A percentile compares a stretch with the other conserved stretches of the same genome.
Conservation (phyloP, 2,888 invertebrate genomes). For the Cosmia pyralina region DNA sequence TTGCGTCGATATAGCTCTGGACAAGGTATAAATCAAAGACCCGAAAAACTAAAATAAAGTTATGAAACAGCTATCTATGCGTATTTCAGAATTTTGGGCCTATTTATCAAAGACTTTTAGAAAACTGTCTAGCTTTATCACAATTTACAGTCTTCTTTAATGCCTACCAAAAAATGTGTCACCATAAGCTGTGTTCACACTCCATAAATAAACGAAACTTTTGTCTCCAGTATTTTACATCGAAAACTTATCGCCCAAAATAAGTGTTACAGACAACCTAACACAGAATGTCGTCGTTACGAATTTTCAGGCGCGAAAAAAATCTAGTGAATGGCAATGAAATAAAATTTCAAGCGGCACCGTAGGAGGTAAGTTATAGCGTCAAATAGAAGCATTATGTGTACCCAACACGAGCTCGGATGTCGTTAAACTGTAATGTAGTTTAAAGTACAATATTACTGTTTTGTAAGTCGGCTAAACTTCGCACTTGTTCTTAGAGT, state of each 20-base stretch:
- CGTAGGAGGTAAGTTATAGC: constrained; percentile 58
- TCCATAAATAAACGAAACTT: constrained; percentile 27
- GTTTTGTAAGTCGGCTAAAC: constrained; percentile 69
- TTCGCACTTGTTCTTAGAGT: constrained; percentile 59
- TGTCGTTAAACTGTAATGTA: constrained; percentile 66
- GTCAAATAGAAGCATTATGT: constrained; percentile 62
- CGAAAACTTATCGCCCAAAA: constrained; percentile 23
- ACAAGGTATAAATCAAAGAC: not conserved
- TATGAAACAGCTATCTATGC: not conserved
- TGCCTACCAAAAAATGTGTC: not conserved
- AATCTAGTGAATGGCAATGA: constrained; percentile 44
- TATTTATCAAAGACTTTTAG: not conserved
- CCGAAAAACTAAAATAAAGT: not conserved
- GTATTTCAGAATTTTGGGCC: not conserved
- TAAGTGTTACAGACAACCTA: constrained; percentile 1
- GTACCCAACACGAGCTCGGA: constrained; percentile 52
- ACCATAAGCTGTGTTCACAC: constrained; percentile 4
- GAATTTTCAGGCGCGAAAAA: constrained; percentile 38
- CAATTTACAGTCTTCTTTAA: not conserved
- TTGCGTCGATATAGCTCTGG: not conserved
- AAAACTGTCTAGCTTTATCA: not conserved
- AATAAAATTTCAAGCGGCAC: constrained; percentile 57
- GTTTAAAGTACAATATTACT: constrained; percentile 67
- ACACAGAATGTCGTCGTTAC: constrained; percentile 18
- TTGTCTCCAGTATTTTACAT: constrained; percentile 24